Percentiles rank a stretch among this genome's conserved stretches.
Evolutionary conservation across 2,888 invertebrate genomes (phyloP).

Genomic region (Microchrysa polita): DNA sequence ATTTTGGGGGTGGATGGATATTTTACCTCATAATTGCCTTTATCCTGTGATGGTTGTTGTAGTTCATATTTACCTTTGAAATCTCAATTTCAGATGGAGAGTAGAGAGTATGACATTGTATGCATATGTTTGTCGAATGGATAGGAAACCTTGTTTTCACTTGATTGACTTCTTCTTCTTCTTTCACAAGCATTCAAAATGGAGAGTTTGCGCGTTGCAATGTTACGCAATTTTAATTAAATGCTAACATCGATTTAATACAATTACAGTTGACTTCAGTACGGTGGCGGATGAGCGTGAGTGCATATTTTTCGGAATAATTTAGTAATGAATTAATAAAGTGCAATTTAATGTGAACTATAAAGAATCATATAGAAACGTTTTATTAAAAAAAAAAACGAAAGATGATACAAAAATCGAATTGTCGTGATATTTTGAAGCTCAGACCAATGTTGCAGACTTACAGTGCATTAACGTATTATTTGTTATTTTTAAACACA

Average conservation of each 20-base stretch:
- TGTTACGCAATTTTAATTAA: slow-evolving; percentile 40
- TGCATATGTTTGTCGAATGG: too few species aligned
- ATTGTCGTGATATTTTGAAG: too few species aligned
- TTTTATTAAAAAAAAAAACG: background rate
- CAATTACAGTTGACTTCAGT: background rate
- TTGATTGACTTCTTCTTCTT: background rate
- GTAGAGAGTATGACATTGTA: slow-evolving; percentile 9
- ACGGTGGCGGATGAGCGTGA: background rate
- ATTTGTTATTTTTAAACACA: slow-evolving; percentile 48
- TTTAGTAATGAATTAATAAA: background rate
- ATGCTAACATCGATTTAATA: slow-evolving; percentile 34
- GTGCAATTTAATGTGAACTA: background rate
- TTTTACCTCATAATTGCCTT: slow-evolving; percentile 2
- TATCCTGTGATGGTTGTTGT: background rate
- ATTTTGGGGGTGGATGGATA: background rate
- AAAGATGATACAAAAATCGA: slow-evolving; percentile 31
- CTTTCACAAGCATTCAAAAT: slow-evolving; percentile 1
- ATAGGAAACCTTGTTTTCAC: slow-evolving; percentile 8
- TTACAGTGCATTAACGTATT: too few species aligned
- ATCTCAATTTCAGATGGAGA: background rate
- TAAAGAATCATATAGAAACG: background rate
- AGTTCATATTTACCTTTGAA: background rate
- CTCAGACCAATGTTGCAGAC: too few species aligned
- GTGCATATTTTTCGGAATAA: background rate
- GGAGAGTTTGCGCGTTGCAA: slow-evolving; percentile 43